Percentiles rank a stretch among this genome's conserved stretches.
These are phyloP conservation scores for Oryzias dopingdopingensis DNA, from an alignment of 2,797 vertebrate genomes.

Conservation along the genomic window DNA sequence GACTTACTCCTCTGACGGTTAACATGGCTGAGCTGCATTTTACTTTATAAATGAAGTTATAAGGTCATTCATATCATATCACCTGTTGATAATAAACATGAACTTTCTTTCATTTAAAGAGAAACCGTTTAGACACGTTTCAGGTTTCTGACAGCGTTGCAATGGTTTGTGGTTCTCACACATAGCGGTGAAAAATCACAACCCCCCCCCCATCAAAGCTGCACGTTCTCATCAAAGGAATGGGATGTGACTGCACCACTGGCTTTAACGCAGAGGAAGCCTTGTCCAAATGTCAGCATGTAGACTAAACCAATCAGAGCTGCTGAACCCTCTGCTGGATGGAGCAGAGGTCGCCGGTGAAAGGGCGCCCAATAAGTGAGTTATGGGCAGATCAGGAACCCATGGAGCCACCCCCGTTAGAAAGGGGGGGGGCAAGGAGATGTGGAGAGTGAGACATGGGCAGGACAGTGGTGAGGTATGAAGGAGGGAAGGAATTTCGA, in stretches of 20 bases:
- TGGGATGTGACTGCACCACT: slow-evolving; percentile 20
- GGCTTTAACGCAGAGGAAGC: slow-evolving; percentile 22
- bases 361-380: slow-evolving; percentile 45
- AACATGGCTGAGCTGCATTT: no score
- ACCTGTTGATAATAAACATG: no score
- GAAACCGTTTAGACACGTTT: neutral
- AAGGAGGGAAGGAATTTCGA: slow-evolving; percentile 50
- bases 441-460: slow-evolving; percentile 26
- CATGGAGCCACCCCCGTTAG: slow-evolving; percentile 18
- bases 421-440: slow-evolving; percentile 28
- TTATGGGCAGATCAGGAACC: slow-evolving; percentile 55
- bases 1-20: no score
- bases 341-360: slow-evolving; percentile 38
- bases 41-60: no score
- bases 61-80: no score
- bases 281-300: slow-evolving; percentile 50
- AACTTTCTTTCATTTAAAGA: no score
- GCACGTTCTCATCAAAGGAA: slow-evolving; percentile 12
- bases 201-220: slow-evolving; percentile 1
- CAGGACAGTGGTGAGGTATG: slow-evolving; percentile 37
- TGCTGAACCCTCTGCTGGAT: slow-evolving; percentile 26
- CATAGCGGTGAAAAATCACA: slow-evolving; percentile 9
- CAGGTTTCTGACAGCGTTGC: slow-evolving; percentile 23
- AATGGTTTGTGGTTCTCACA: slow-evolving; percentile 12
- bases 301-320: slow-evolving; percentile 51